Evolutionary conservation across 2,113 vertebrate species (phyloP), one percentile per base, ranked within the genome.

Genomic region (Pedetes capensis): DNA sequence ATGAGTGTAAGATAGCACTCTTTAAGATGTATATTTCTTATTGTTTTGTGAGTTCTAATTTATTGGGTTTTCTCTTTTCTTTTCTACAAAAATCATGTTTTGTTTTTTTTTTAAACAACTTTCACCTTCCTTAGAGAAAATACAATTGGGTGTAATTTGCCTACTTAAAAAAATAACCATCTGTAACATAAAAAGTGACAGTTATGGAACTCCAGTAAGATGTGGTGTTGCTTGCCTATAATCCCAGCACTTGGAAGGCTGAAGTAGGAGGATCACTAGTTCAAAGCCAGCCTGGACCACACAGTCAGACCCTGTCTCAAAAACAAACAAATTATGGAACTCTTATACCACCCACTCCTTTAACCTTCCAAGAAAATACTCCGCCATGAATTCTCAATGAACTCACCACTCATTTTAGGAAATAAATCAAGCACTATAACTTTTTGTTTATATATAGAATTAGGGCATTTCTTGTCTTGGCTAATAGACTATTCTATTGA

Each of bases 41-140:
- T 32, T 66, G 44, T 71, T 86, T 90, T 75, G 53, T 87, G 71
- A 94, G 57, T 11, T 89, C 37, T 63, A 71, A 76, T 51, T 63
- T 29, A 74, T 23, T 68, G 42, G 16, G 18, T 49, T 92, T 89
- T 81, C 53, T 91, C 47, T 69, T 78, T 72, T 22, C 22, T 27
- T 53, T 83, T 85, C 53, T 86, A 42, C 5, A 93, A 91, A n/a
- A 69, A 86, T 51, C 42, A 72, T 64, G 39, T 85, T 16, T 89
- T 94, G 89, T 74, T 27, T 47, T 85, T 16, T 89, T 94, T 92
- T 74, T 27, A 92, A 89, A 78, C 8, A 95, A 83, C 6, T 83
- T n/a, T 74, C 6, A 1, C 44, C 29, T 94, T 75, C 49, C 22
- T 55, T 59, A 87, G 57, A 87, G 59, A 90, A 79, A 25, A 17